Evolutionary conservation across 2,113 vertebrate species (phyloP).

Genomic region (Ciconia boyciana): DNA sequence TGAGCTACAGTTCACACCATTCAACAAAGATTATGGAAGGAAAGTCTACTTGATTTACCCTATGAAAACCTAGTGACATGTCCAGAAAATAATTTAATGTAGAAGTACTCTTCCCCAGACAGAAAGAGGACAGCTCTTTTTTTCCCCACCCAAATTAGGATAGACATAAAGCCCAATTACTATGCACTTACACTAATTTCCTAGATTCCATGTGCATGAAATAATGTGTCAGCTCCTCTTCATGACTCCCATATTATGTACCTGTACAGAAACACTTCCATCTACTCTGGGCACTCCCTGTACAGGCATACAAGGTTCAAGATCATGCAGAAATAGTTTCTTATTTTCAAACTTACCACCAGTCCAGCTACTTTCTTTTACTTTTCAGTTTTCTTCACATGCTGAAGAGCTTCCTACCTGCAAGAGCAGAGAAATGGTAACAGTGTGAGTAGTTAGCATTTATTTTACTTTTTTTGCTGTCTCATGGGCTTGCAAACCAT

Average conservation of each 20-base stretch:
- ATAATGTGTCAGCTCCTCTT: background rate
- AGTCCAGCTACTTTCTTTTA: background rate
- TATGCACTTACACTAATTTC: background rate
- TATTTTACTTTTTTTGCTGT: background rate
- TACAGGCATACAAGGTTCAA: background rate
- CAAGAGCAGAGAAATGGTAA: background rate
- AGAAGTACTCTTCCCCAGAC: background rate
- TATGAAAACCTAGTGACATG: background rate
- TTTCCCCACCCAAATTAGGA: rapidly evolving
- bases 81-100: background rate
- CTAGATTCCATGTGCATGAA: background rate
- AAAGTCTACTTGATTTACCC: background rate
- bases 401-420: background rate
- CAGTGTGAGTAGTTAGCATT: background rate
- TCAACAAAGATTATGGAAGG: background rate
- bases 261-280: background rate
- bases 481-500: background rate
- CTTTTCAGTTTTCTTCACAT: background rate
- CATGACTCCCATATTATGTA: background rate
- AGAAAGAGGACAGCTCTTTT: background rate
- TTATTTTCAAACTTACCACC: background rate
- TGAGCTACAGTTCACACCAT: background rate
- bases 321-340: background rate
- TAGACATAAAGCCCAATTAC: background rate
- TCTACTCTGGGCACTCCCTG: background rate